Base-by-base conservation (phyloP, 1,140 invertebrate species). In the Cataglyphis hispanica region DNA sequence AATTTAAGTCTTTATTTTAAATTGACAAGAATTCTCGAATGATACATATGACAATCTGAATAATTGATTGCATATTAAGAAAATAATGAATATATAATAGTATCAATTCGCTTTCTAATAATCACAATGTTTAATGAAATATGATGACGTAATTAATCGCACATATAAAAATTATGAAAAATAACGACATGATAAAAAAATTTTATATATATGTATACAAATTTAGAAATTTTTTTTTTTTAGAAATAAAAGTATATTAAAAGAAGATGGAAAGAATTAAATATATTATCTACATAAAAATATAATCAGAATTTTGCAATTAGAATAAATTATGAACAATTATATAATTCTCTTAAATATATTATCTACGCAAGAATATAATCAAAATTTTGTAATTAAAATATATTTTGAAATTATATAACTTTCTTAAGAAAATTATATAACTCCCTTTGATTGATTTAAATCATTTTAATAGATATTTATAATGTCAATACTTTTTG, bases 1-100 rank as follows among this genome's bases (percentile, higher is more conserved):
- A 37, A 81, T 81, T 67, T 61, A 61, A 74, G 16, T 50, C 58
- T 83, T 60, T 63, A 46, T 85, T 84, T 31, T 58, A 46, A 85
- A 80, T 69, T 37, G 37, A 43, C 25, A 58, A 37, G 31, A 84
- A 83, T 56, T 50, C 11, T 58, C 46, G 75, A 70, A n/a, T 27
- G 22, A 50, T 22, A 22, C 22, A 43, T 37, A 61, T 13, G 27
- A 40, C 43, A 25, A 46, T 2, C 5, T 19, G 53, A 3, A 3
- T 11, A 46, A 83, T 58, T 11, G 10, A 34, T 74, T 4, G 37
- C 43, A n/a, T 37, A 81, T 70, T 67, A 56, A 2, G 3, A 0
- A 22, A 27, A 40, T 13, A 22, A 3, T 8, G 56, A 69, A 80
- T 56, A 2, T n/a, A n/a, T n/a, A n/a, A n/a, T n/a, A n/a, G n/a